These are phyloP conservation scores for Hestina assimilis DNA, from an alignment of 1,140 invertebrate species.

Conservation along the genomic window DNA sequence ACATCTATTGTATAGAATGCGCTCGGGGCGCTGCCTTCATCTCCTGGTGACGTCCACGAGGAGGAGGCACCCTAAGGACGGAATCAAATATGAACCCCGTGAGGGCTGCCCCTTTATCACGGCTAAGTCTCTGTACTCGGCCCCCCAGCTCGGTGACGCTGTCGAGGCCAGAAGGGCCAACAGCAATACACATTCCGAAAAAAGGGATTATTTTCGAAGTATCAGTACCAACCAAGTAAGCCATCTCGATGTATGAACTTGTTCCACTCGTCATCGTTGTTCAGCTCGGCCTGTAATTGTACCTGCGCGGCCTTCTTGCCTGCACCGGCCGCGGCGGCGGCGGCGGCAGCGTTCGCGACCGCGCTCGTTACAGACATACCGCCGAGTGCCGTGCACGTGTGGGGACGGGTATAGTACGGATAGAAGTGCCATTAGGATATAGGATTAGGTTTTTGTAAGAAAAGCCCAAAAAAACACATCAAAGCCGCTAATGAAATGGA, in stretches of 20 bases:
- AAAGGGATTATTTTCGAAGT: neutral
- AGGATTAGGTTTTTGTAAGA: neutral
- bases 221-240: conserved; percentile 87
- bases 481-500: no score
- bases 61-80: no score
- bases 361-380: conserved; percentile 58
- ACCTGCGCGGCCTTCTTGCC: conserved; percentile 86
- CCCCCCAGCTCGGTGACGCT: no score
- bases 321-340: conserved; percentile 64
- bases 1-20: no score
- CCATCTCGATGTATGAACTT: conserved; percentile 88
- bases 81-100: no score
- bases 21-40: no score
- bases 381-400: conserved; percentile 24
- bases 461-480: no score
- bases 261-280: conserved; percentile 92
- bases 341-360: conserved; percentile 57
- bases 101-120: no score
- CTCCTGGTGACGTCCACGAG: no score
- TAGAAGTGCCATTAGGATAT: conserved; percentile 8
- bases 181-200: no score
- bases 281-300: conserved; percentile 88
- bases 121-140: no score
- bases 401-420: neutral
- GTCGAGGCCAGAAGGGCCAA: no score